Evolutionary conservation across 2,797 vertebrate species (phyloP), one percentile per base, ranked within the genome.

Genomic region (Notolepis coatsorum): DNA sequence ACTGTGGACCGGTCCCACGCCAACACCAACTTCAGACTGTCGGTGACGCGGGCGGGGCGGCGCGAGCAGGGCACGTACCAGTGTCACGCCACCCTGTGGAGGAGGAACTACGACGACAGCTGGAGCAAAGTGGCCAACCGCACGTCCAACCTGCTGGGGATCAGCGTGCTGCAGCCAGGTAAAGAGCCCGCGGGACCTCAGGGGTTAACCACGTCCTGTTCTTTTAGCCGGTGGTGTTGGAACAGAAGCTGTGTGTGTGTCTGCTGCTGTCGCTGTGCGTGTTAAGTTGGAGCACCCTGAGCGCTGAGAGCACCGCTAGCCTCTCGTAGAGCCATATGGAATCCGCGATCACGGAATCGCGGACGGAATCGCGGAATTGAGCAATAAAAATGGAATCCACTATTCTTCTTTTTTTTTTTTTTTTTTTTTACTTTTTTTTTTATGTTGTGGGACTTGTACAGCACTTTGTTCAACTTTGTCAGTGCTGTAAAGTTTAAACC

Each of bases 41-140:
- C 95, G 17, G 94, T 99, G 84, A 97, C 95, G 58, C 84, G 96
- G 2, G 96, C 96, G 0, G 97, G 97, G 0, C 94, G 95, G 37
- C 95, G 92, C 0, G 96, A 99, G 85, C 96, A 96, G 0, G 97
- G 97, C 68, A 98, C 96, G 61, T 99, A 98, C 90, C 96, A 98
- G 85, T 99, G 97, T 3, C 92, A 94, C 33, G 96, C 96, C 0
- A 89, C 94, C 71, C 92, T 99, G 56, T 98, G 96, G 95, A 90
- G 97, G 67, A 95, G 78, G 77, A 96, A 97, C 82, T 95, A 96
- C 62, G 92, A 98, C 84, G 91, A 89, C 86, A 96, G 92, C 84
- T 99, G 96, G 97, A 95, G 89, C 0, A 87, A 91, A 52, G 92
- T 98, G 57, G 94, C 96, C 0, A 96, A 96, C 88, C 94, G 95